phyloP scores from a whole-genome alignment of 2,888 invertebrate species.

The Sphinx pinastri region DNA sequence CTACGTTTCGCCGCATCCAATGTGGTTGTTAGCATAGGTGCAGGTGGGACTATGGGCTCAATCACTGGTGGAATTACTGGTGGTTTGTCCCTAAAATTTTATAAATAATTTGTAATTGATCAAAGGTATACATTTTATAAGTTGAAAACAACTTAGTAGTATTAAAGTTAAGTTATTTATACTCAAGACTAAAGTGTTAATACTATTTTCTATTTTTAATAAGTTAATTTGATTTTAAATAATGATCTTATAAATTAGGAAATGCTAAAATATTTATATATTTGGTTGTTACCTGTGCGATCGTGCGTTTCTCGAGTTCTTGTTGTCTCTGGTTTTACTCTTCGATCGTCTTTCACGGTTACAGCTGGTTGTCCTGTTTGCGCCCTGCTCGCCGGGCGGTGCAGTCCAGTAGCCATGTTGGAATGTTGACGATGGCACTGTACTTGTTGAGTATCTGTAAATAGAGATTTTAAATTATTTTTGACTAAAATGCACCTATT shows the following conservation, averaged over 20 bases:
- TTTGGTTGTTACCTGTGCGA: constrained; percentile 50
- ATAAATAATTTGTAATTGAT: background rate
- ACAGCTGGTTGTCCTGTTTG: constrained; percentile 50
- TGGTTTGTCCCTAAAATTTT: constrained; percentile 63
- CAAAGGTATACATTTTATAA: no score
- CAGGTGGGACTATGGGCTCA: constrained; percentile 64
- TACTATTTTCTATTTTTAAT: no score
- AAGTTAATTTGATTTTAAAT: no score
- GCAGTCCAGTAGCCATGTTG: constrained; percentile 81
- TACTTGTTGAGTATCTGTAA: constrained; percentile 65
- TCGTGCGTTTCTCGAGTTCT: constrained; percentile 55
- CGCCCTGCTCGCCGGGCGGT: constrained; percentile 51
- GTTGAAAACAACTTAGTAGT: no score
- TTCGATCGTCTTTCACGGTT: constrained; percentile 67
- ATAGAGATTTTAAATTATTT: background rate
- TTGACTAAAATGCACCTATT: no score
- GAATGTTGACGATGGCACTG: constrained; percentile 64
- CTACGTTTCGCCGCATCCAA: constrained; percentile 94
- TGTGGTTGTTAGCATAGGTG: constrained; percentile 57
- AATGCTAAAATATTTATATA: no score
- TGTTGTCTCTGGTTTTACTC: constrained; percentile 72
- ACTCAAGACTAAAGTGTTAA: no score
- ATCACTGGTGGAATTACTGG: constrained; percentile 62
- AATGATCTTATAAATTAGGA: no score
- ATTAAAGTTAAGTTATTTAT: no score